These are phyloP conservation scores for Callipepla squamata DNA, from an alignment of 2,113 vertebrate species.

Conservation along the genomic window DNA sequence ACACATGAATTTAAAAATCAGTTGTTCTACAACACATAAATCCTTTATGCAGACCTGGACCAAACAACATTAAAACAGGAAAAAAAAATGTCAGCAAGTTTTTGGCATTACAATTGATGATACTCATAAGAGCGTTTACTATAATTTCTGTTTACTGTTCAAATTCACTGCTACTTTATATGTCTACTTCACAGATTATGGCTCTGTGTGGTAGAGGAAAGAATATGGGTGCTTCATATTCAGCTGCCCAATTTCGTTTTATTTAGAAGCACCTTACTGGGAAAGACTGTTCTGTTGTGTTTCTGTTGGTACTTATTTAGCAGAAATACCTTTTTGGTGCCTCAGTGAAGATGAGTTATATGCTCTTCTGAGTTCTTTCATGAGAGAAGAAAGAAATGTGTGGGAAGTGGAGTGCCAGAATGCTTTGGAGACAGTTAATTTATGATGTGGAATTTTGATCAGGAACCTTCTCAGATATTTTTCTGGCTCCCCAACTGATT, in stretches of 20 bases:
- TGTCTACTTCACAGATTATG: not conserved
- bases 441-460: not conserved
- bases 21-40: not conserved
- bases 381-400: not conserved
- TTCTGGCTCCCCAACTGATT: not conserved
- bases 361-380: not conserved
- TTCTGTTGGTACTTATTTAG: not conserved
- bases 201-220: not conserved
- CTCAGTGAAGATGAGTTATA: not conserved
- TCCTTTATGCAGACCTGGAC: not conserved
- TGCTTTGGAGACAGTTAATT: not conserved
- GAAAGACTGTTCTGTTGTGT: not conserved
- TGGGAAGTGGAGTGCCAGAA: not conserved
- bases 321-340: not conserved
- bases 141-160: not conserved
- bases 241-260: not conserved
- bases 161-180: not conserved
- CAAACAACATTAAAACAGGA: not conserved
- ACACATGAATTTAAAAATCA: not conserved
- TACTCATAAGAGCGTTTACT: not conserved
- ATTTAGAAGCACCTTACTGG: not conserved
- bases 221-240: not conserved
- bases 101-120: not conserved
- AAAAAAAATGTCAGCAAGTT: not conserved
- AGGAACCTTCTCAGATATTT: not conserved